Evolutionary conservation across 2,113 vertebrate genomes (phyloP).

Genomic region (Coracopsis vasa): DNA sequence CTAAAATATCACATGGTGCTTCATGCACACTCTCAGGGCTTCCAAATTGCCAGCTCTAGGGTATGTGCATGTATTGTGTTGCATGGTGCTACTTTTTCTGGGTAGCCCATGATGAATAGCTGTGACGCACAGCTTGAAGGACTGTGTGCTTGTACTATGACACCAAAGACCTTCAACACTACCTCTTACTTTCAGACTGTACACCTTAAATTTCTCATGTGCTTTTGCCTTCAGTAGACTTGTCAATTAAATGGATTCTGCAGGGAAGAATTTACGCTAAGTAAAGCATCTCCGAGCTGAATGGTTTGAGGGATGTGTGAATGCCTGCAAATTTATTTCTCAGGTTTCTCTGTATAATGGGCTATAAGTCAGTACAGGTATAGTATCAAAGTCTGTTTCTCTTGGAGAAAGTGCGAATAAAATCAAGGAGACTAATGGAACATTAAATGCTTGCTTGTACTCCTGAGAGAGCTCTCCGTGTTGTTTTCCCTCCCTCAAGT

Average conservation of each 20-base stretch:
- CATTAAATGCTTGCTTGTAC: neutral
- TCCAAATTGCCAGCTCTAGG: neutral
- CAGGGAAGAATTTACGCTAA: neutral
- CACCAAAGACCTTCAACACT: neutral
- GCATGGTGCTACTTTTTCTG: neutral
- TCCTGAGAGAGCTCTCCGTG: neutral
- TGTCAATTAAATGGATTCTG: neutral
- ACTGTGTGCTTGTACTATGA: rapidly evolving
- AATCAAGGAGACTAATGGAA: neutral
- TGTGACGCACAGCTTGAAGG: neutral
- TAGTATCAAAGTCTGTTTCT: neutral
- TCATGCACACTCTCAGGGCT: too few species aligned
- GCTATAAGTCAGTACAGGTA: neutral
- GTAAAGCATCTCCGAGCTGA: neutral
- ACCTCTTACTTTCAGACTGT: neutral
- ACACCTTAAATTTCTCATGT: neutral
- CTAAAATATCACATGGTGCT: neutral
- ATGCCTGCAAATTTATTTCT: neutral
- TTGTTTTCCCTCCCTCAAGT: neutral
- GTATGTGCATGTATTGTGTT: rapidly evolving
- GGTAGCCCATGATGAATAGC: neutral
- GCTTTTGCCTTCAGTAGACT: neutral
- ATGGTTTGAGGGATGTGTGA: neutral
- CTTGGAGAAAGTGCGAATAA: neutral
- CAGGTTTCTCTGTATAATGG: neutral